phyloP scores from a whole-genome alignment of 2,113 vertebrate genomes.

The Gila orcuttii region DNA sequence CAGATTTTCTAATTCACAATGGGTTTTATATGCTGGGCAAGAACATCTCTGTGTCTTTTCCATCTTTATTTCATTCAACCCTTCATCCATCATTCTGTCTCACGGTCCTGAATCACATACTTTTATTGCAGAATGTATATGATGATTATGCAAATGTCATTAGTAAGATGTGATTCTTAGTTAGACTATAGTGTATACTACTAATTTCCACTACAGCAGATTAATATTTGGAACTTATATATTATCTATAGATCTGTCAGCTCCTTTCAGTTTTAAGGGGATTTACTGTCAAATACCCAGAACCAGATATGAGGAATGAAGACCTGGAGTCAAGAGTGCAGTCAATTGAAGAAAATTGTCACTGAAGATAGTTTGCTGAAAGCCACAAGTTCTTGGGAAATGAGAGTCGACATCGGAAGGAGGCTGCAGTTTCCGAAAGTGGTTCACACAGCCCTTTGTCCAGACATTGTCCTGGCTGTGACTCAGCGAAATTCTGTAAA shows the following conservation, averaged over 20 bases:
- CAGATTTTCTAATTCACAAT: neutral
- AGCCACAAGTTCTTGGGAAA: no score
- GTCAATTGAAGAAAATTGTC: no score
- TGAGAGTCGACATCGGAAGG: no score
- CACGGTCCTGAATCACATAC: neutral
- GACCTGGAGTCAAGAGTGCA: no score
- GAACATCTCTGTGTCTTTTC: neutral
- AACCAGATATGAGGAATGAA: no score
- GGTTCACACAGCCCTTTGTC: no score
- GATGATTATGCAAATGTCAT: neutral
- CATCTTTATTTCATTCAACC: constrained; percentile 13
- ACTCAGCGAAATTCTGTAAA: no score
- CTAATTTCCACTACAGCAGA: neutral
- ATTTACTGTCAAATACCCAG: no score
- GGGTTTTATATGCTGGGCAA: neutral
- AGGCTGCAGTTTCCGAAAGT: no score
- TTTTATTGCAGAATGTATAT: neutral
- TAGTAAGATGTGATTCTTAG: neutral
- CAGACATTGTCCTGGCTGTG: no score
- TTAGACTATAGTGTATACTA: neutral
- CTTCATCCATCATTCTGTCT: constrained; percentile 18
- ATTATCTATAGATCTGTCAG: neutral
- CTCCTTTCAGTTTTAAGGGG: neutral
- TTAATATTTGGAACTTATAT: neutral
- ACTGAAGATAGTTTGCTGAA: no score